Evolutionary conservation across 1,140 invertebrate species (phyloP), one percentile per base, ranked within the genome.

Genomic region (Macrotrachela quadricornifera): DNA sequence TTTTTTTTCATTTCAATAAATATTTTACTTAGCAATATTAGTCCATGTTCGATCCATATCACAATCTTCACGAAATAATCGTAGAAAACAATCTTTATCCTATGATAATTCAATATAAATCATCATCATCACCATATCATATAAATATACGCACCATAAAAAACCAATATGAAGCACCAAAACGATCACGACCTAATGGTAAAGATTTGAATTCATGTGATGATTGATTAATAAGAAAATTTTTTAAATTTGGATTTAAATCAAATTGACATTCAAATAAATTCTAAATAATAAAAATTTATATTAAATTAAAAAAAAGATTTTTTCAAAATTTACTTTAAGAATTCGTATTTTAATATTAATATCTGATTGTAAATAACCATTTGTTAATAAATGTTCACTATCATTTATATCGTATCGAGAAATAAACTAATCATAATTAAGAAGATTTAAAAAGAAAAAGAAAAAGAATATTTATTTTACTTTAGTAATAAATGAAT

Each of bases 231-330:
- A 16, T 16, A 11, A 51, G 18, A 10, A 45, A 10, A 37, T 51
- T 41, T 42, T 51, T 51, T 44, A 51, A 51, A 10, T 44, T 51
- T 45, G 37, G 49, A n/a, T 51, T 51, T 37, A 38, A 41, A 37
- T 51, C 49, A 51, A 51, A 51, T 37, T 51, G 49, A 15, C 49
- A 16, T 37, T 51, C 49, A 15, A 51, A 6, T 38, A 51, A 40
- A 45, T 51, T 51, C 49, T 51, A 37, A 44, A 14, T n/a, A 18
- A 50, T 17, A 43, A 16, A 18, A 18, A 40, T 17, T 17, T 49
- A 39, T 49, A 40, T 16, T 40, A 40, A 13, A 30, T 8, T 30
- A 30, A 30, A 4, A 30, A 30, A 2, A 30, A 8, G 21, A 4
- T 30, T n/a, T n/a, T n/a, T n/a, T n/a, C n/a, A n/a, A n/a, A 48